phyloP scores from a whole-genome alignment of 2,888 invertebrate genomes.

The Chloroclystis v-ata region DNA sequence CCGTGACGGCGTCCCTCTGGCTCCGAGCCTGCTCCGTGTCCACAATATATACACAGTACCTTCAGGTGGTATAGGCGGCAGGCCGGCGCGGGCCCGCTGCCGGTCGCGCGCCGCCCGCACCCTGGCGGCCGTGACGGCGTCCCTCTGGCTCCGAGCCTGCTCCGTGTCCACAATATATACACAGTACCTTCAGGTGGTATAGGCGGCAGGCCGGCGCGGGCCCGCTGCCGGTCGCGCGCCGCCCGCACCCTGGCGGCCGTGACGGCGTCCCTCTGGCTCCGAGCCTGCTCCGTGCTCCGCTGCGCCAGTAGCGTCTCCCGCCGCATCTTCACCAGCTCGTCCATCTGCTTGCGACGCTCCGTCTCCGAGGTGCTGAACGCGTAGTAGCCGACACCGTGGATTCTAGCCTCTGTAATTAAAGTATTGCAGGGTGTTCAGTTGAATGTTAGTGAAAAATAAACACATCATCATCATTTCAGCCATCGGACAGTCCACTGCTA shows the following conservation, averaged over 20 bases:
- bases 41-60: too few relatives aligned
- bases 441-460: too few relatives aligned
- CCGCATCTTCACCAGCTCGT: conserved; percentile 83
- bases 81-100: too few relatives aligned
- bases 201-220: conserved; percentile 84
- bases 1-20: too few relatives aligned
- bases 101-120: too few relatives aligned
- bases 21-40: too few relatives aligned
- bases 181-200: conserved; percentile 73
- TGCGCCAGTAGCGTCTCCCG: conserved; percentile 84
- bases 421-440: too few relatives aligned
- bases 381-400: conserved; percentile 95
- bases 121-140: too few relatives aligned
- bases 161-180: not conserved
- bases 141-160: too few relatives aligned
- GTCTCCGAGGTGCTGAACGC: conserved; percentile 92
- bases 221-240: conserved; percentile 84
- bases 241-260: conserved; percentile 84
- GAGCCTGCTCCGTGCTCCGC: conserved; percentile 78
- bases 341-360: conserved; percentile 88
- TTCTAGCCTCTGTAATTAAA: conserved; percentile 84
- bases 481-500: too few relatives aligned
- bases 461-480: too few relatives aligned
- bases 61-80: too few relatives aligned
- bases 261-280: conserved; percentile 80